Conservation (phyloP, 1,140 invertebrate species). For the Triops longicaudatus region DNA sequence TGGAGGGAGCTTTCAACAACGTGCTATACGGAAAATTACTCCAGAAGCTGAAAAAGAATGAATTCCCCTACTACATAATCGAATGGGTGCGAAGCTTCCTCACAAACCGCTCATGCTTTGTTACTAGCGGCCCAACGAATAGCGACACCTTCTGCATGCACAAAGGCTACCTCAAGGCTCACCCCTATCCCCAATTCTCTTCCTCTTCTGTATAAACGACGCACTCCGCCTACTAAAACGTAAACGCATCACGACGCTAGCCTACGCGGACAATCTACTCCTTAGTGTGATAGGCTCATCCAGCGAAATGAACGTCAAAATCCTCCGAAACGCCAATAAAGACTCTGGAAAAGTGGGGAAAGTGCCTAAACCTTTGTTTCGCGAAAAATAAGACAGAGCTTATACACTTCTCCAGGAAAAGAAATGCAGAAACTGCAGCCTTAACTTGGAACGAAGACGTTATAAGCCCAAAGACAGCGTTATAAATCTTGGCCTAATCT, state of each 20-base stretch:
- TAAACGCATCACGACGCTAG: not conserved
- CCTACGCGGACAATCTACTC: slow-evolving; percentile 17
- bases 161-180: slow-evolving; percentile 18
- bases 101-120: not conserved
- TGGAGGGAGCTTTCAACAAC: slow-evolving; percentile 19
- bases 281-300: not conserved
- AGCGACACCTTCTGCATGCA: slow-evolving; percentile 1
- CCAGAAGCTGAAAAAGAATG: not conserved
- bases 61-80: not conserved
- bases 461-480: not conserved
- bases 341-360: slow-evolving; percentile 16
- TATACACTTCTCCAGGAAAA: slow-evolving; percentile 12
- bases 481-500: not conserved
- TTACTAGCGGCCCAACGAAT: not conserved
- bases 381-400: slow-evolving; percentile 11
- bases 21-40: not conserved
- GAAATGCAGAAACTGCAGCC: not conserved
- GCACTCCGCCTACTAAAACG: slow-evolving; percentile 18
- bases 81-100: not conserved
- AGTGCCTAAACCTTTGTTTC: not conserved
- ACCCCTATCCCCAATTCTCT: slow-evolving; percentile 17
- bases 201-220: slow-evolving; percentile 8
- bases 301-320: not conserved
- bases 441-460: not conserved
- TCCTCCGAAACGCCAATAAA: slow-evolving; percentile 13